phyloP scores from a whole-genome alignment of 2,888 invertebrate species.

The Sipunculus nudus region DNA sequence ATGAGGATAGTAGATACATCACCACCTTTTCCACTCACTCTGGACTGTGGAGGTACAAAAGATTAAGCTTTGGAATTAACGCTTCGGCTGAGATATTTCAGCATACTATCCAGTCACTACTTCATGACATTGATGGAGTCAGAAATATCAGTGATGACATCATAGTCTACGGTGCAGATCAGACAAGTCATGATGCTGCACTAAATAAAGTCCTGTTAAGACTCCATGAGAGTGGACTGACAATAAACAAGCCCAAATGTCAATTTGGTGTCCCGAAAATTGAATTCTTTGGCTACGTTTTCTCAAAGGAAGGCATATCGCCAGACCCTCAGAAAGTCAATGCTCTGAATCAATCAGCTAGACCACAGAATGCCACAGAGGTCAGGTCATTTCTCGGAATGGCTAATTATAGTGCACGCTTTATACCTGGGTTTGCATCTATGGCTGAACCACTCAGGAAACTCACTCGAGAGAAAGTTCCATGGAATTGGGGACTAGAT shows the following conservation, averaged over 20 bases:
- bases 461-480: slow-evolving; percentile 31
- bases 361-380: slow-evolving; percentile 39
- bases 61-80: slow-evolving; percentile 26
- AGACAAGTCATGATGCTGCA: slow-evolving; percentile 10
- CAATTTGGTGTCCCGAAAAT: slow-evolving; percentile 6
- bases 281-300: slow-evolving; percentile 5
- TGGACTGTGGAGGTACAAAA: slow-evolving; percentile 26
- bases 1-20: slow-evolving; percentile 24
- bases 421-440: slow-evolving; percentile 41
- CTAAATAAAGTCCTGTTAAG: slow-evolving; percentile 18
- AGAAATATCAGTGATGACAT: slow-evolving; percentile 24
- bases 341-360: slow-evolving; percentile 30
- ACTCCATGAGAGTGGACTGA: slow-evolving; percentile 21
- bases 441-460: slow-evolving; percentile 38
- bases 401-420: slow-evolving; percentile 39
- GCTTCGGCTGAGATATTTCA: slow-evolving; percentile 20
- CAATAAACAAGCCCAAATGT: slow-evolving; percentile 24
- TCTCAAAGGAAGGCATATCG: slow-evolving; percentile 13
- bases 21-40: slow-evolving; percentile 35
- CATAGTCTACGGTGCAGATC: slow-evolving; percentile 12
- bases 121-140: slow-evolving; percentile 15
- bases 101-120: slow-evolving; percentile 12
- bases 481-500: slow-evolving; percentile 35
- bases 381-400: slow-evolving; percentile 40
- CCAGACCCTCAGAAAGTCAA: slow-evolving; percentile 38